These are phyloP conservation scores for Gastracanthus pulcherrimus DNA, from an alignment of 2,888 invertebrate species.

Conservation along the genomic window DNA sequence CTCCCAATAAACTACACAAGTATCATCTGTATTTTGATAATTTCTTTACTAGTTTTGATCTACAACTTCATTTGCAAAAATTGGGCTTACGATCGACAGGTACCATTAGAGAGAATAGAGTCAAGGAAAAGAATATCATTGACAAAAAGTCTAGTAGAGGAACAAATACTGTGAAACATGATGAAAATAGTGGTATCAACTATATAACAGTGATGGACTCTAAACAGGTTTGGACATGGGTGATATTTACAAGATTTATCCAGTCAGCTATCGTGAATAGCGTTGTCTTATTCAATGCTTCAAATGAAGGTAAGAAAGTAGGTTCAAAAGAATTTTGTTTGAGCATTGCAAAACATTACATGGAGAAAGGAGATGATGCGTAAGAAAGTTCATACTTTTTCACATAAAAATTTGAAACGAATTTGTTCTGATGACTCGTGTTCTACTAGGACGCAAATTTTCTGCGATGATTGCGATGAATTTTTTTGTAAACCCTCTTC, in stretches of 20 bases:
- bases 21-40: slow-evolving; percentile 59
- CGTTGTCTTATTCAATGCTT: slow-evolving; percentile 9
- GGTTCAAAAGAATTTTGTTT: slow-evolving; percentile 24
- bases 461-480: background rate
- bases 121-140: slow-evolving; percentile 47
- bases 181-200: slow-evolving; percentile 57
- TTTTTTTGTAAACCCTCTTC: background rate
- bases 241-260: background rate
- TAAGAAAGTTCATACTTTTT: slow-evolving; percentile 23
- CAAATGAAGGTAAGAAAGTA: slow-evolving; percentile 6
- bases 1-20: background rate
- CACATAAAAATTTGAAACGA: slow-evolving; percentile 1
- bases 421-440: background rate
- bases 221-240: slow-evolving; percentile 49
- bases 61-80: slow-evolving; percentile 57
- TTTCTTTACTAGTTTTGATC: slow-evolving; percentile 55
- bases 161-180: slow-evolving; percentile 34
- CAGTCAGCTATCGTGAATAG: background rate
- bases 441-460: background rate
- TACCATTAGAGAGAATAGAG: slow-evolving; percentile 56
- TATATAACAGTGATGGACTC: slow-evolving; percentile 59
- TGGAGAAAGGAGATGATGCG: slow-evolving; percentile 33
- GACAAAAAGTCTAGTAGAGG: slow-evolving; percentile 56
- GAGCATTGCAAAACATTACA: slow-evolving; percentile 35
- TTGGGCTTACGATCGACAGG: slow-evolving; percentile 50